A percentile compares a stretch with the other conserved stretches of the same genome.
Evolutionary conservation across 2,113 vertebrate genomes (phyloP).

Genomic region (Sprattus sprattus): DNA sequence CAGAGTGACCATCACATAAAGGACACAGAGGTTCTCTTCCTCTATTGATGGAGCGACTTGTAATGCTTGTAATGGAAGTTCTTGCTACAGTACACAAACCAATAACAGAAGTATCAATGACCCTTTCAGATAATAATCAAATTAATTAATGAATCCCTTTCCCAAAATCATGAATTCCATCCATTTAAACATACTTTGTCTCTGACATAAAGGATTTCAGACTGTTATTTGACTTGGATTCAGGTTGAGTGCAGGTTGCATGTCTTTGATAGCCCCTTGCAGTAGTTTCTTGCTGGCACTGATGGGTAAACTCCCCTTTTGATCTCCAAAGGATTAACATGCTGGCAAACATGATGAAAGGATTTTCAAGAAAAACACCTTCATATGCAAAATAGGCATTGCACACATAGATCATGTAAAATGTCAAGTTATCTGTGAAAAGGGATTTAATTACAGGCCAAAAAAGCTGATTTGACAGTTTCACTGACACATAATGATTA

Average conservation of each 20-base stretch:
- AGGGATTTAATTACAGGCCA: not conserved
- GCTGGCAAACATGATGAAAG: conserved; percentile 14
- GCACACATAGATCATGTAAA: not conserved
- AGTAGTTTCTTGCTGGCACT: not conserved
- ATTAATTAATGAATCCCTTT: too few species aligned
- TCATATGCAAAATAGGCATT: not conserved
- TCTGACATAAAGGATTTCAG: too few species aligned
- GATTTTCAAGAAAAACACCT: not conserved
- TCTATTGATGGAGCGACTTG: too few species aligned
- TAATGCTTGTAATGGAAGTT: too few species aligned
- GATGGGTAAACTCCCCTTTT: not conserved
- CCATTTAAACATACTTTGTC: too few species aligned
- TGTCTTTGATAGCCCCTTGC: not conserved
- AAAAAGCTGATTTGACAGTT: not conserved
- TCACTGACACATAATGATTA: not conserved
- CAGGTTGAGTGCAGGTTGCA: not conserved
- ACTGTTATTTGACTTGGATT: not conserved
- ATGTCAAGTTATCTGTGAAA: conserved; percentile 1
- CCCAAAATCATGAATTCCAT: too few species aligned
- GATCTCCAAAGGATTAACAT: conserved; percentile 2
- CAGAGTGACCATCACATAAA: too few species aligned
- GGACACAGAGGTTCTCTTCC: too few species aligned
- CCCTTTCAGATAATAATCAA: too few species aligned
- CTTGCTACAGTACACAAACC: too few species aligned
- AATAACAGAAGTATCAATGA: too few species aligned